Conservation (phyloP, 2,888 invertebrate genomes). For the Dicranocentrus wangi region DNA sequence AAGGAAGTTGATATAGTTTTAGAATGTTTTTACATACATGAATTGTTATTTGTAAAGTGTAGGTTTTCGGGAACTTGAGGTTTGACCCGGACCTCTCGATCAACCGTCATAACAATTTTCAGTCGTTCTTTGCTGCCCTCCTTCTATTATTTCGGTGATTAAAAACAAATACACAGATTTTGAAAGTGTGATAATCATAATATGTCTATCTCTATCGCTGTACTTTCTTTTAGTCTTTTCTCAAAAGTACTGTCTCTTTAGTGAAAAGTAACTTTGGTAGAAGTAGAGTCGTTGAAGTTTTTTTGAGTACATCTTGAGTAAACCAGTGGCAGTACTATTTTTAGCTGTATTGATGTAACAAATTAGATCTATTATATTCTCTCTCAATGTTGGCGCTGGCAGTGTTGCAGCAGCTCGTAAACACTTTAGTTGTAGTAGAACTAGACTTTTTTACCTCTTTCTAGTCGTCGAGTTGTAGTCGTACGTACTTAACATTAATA, state of each 20-base stretch:
- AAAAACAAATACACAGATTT: slow-evolving; percentile 29
- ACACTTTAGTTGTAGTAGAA: slow-evolving; percentile 29
- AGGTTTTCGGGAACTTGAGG: slow-evolving; percentile 93
- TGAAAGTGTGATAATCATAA: background rate
- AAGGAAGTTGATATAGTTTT: slow-evolving; percentile 15
- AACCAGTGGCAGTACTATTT: slow-evolving; percentile 54
- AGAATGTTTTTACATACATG: slow-evolving; percentile 66
- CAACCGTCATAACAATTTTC: slow-evolving; percentile 99
- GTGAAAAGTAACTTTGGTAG: slow-evolving; percentile 43
- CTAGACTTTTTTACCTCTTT: slow-evolving; percentile 45
- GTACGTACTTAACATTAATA: slow-evolving; percentile 38
- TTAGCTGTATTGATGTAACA: slow-evolving; percentile 21
- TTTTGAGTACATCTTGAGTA: slow-evolving; percentile 34
- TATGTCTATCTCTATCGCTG: slow-evolving; percentile 12
- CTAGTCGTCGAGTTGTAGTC: slow-evolving; percentile 44
- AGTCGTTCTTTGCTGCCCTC: slow-evolving; percentile 98
- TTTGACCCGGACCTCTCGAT: slow-evolving; percentile 93
- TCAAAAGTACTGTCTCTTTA: slow-evolving; percentile 41
- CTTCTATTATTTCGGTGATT: slow-evolving; percentile 99
- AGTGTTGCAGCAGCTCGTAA: slow-evolving; percentile 50
- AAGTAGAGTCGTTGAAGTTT: slow-evolving; percentile 41
- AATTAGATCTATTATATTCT: slow-evolving; percentile 43
- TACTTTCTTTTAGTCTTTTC: slow-evolving; percentile 32
- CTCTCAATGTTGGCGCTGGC: slow-evolving; percentile 60
- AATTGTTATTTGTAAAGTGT: slow-evolving; percentile 71